Evolutionary conservation across 2,113 vertebrate genomes (phyloP), one percentile per base, ranked within the genome.

Genomic region (Oriolus oriolus): DNA sequence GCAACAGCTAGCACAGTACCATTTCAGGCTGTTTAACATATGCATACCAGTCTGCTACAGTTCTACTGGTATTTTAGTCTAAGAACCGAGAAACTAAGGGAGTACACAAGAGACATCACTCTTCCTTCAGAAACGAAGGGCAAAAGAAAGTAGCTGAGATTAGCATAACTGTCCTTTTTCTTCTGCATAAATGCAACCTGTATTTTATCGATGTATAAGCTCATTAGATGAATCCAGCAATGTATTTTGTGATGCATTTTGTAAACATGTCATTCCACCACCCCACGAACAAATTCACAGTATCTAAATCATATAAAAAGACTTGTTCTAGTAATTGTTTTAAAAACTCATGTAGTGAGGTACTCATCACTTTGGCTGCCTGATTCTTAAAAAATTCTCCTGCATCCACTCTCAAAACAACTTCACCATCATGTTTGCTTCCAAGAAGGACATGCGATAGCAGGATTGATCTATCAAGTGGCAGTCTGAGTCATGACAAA

Each of bases 271-370:
- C 17, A 63, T 35, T 35, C 59, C 22, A 52, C 6, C 33, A 63
- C 10, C 13, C 22, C 0, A 0, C 0, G 3, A 85, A 78, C 11
- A 81, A 74, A 78, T 50, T 61, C 23, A 70, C 24, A 64, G 1
- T 50, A 81, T 31, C 16, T 35, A 87, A 31, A 74, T 57, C 28
- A 57, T 10, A 23, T 6, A 8, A 56, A n/a, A 13, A 68, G 6
- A 66, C 15, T 4, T 78, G 21, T 39, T 63, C 17, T 37, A 59
- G 7, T 21, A 76, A 44, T 1, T 2, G 37, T 30, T 80, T 87
- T 41, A 33, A 66, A 84, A 60, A 27, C 24, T 54, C 22, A 30
- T 4, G 11, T 39, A 75, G 6, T 4, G 13, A 74, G 4, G 16
- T 37, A 47, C 31, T 65, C 31, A 23, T 37, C 26, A 45, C 11